phyloP scores from a whole-genome alignment of 2,797 vertebrate species.

The Pantherophis vulpinus region DNA sequence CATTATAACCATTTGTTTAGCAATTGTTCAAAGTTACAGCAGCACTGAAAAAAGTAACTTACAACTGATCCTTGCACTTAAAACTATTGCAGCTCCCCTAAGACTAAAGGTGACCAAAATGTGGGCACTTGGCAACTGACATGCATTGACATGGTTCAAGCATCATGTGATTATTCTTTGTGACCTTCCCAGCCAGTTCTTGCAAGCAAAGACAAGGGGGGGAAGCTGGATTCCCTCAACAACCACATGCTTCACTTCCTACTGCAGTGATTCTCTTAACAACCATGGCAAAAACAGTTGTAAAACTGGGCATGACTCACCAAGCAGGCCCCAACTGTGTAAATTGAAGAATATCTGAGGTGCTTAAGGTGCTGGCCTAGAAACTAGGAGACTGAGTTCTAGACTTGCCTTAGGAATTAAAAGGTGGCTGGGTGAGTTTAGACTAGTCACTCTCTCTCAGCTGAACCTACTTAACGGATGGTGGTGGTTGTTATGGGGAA shows the following conservation, averaged over 20 bases:
- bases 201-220: not conserved
- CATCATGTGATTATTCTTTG: not conserved
- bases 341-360: too few relatives aligned
- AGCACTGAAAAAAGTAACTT: not conserved
- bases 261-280: not conserved
- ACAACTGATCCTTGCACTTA: not conserved
- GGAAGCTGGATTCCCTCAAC: not conserved
- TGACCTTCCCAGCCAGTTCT: not conserved
- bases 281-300: not conserved
- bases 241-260: not conserved
- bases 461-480: not conserved
- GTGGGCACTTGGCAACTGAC: not conserved
- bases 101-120: not conserved
- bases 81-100: not conserved
- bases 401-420: not conserved
- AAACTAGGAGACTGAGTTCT: not conserved
- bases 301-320: not conserved
- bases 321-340: not conserved
- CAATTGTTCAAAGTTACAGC: not conserved
- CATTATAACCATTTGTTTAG: not conserved
- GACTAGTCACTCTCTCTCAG: not conserved
- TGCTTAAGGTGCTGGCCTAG: not conserved
- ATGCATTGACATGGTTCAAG: not conserved
- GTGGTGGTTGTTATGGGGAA: not conserved
- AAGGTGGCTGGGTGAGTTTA: not conserved